Base-by-base conservation (phyloP, 2,888 invertebrate species). In the Schizaphis graminum region DNA sequence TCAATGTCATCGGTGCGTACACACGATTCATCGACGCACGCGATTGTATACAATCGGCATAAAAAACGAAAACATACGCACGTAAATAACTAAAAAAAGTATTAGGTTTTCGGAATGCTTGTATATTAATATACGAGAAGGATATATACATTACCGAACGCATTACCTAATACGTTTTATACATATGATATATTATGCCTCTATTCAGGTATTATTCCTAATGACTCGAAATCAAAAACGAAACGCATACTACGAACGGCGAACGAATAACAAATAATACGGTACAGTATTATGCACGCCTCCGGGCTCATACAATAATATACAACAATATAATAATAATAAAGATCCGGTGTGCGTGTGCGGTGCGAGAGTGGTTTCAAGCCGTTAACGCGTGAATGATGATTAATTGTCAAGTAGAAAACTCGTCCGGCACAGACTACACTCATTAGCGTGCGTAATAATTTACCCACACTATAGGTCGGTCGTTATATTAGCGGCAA, bases 371-470 rank as follows among this genome's bases (percentile, higher is more conserved):
- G n/a, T 77, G 77, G 77, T 84, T 56, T 47, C 56, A 67, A 91
- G 53, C 41, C 41, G 53, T 91, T 91, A 84, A 84, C 56, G 77
- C 84, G 84, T 49, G 91, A 91, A 91, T 53, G 56, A 85, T 57
- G 91, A 91, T 91, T 91, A 91, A 91, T 91, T 86, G 44, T 86
- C 26, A 49, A 44, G 91, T 35, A 26, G 61, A 57, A 67, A 77
- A 92, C 86, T 92, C 92, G 92, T 92, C 87, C 26, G 49, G 87
- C 67, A 56, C 92, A 87, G 87, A 87, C 87, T 87, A 24, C 35
- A 77, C 92, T 87, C 87, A 61, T 92, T 92, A 87, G 61, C 86
- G 92, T 26, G 56, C n/a, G 67, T n/a, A 91, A 91, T 91, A 85
- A 91, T 91, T 91, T 91, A 91, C 44, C 28, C 91, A 11, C 57